Evolutionary conservation across 2,113 vertebrate genomes (phyloP), one percentile per base, ranked within the genome.

Genomic region (Gila orcuttii): DNA sequence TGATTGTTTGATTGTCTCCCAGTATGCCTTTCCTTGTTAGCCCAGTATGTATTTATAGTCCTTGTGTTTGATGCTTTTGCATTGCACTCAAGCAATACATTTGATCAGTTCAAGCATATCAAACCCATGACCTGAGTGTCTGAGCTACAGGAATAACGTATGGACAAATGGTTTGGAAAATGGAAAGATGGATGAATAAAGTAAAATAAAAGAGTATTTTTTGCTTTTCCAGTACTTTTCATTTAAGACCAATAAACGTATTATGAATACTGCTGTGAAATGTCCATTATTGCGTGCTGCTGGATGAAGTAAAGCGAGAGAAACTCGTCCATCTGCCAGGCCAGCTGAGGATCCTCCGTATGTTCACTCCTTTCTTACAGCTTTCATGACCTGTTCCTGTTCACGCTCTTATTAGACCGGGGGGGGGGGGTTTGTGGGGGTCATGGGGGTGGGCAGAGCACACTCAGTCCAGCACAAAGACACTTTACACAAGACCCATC

Each of bases 321-420:
- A 85, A 69, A 33, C 73, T 85, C n/a, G 62, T 85, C 75, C 55
- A 87, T 88, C 82, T 83, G 89, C 85, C 87, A 85, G 87, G 31
- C 85, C 89, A 91, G 78, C 87, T 90, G 88, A 91, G 82, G 83
- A 88, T 68, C n/a, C 82, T 86, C 89, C 89, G 88, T 89, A 87
- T 90, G 88, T 87, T 80, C 87, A 62, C 77, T 64, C 57, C 59
- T 69, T 79, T 82, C 78, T 80, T 79, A 88, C 59, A 39, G 79
- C 87, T 55, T 86, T 86, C 82, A 86, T 64, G 76, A 73, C 80
- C 86, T 86, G 71, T 66, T 79, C 83, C 52, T 85, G 71, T 59
- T 87, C 68, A 87, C 83, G n/a, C n/a, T 68, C 60, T 86, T 69
- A 82, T 66, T 60, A 75, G 39, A 75, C 45, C 39, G 57, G 50